Evolutionary conservation across 2,113 vertebrate genomes (phyloP), one percentile per base, ranked within the genome.

Genomic region (Xyrauchen texanus): DNA sequence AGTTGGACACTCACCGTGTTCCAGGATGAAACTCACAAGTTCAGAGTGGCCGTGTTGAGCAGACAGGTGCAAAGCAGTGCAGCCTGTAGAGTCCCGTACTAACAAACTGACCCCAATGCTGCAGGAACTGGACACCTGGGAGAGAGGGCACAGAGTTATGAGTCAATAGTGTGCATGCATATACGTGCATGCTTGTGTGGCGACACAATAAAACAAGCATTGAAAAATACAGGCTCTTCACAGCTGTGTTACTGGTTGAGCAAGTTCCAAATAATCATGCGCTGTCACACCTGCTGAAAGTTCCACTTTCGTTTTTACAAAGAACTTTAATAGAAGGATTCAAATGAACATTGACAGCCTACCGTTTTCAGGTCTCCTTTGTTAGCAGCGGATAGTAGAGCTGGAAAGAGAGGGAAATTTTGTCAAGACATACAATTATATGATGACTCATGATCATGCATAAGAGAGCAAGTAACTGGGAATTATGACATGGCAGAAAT

Each of bases 11-110:
- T 95, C 88, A 98, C 97, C 95, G 0, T 96, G 94, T 16, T 97
- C 95, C 79, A 98, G 91, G 60, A 98, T 96, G 85, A 94, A 97
- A 87, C 94, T 91, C 86, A 98, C 94, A 42, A 97, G 89, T 34
- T 95, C 92, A 0, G 92, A 6, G 0, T 95, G 95, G 73, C 96
- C 97, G 0, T 91, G 92, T 89, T 94, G 95, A 49, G 96, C 94
- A 51, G 97, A 95, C 0, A 94, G 86, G 86, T 98, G 97, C 79
- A 98, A 89, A n/a, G 94, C 92, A 1, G 96, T 96, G 82, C 94
- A 93, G 64, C 93, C 96, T 47, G 90, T 93, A 0, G 95, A 90
- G 90, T 96, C 95, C 89, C 95, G 90, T 73, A 95, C 96, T 90
- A 97, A 84, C 85, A 98, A 83, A 84, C 94, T 97, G 86, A 95